Conservation (phyloP, 2,113 vertebrate genomes). For the Chaetura pelagica region DNA sequence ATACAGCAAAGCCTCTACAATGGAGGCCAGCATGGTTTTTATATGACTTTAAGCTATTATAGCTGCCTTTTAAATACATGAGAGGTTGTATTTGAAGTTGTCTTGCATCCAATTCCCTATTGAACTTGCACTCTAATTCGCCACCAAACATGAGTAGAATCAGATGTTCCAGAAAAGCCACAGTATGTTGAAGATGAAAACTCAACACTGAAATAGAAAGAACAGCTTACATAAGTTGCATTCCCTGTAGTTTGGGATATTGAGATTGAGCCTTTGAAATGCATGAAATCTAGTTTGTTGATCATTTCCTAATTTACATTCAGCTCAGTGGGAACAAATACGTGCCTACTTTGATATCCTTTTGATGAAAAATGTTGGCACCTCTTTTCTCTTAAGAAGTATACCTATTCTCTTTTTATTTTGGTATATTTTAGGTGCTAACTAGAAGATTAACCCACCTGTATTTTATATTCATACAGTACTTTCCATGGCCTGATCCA, state of each 20-base stretch:
- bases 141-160: constrained; percentile 13
- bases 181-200: not conserved
- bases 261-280: constrained; percentile 26
- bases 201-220: not conserved
- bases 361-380: not conserved
- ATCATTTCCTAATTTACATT: not conserved
- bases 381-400: constrained; percentile 8
- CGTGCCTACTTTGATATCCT: not conserved
- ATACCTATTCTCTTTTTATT: not conserved
- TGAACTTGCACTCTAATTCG: constrained; percentile 15
- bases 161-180: constrained; percentile 11
- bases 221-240: not conserved
- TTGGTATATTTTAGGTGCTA: not conserved
- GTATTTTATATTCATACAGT: constrained; percentile 28
- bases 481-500: not conserved
- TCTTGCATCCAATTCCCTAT: not conserved
- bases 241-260: not conserved
- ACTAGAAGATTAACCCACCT: not conserved
- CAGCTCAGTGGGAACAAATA: constrained; percentile 26
- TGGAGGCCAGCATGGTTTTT: not conserved
- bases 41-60: not conserved
- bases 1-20: not conserved
- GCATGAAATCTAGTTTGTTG: constrained; percentile 18
- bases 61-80: not conserved
- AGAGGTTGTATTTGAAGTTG: not conserved